Evolutionary conservation across 2,888 invertebrate genomes (phyloP).

Genomic region (Micoletzkya japonica): DNA sequence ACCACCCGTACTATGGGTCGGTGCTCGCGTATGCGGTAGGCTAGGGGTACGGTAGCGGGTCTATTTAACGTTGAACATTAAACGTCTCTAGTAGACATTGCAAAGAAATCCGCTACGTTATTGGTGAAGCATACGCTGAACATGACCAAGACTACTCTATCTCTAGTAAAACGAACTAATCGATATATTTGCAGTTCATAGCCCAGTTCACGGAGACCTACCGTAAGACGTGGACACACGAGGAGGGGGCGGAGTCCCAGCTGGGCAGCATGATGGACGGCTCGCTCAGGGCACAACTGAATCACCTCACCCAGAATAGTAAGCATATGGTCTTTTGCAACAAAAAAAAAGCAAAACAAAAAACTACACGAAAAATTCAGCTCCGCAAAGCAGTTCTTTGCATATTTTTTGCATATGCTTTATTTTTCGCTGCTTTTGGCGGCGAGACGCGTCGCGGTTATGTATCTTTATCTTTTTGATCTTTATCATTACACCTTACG

Average conservation of each 20-base stretch:
- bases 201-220: conserved; percentile 2
- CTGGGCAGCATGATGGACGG: conserved; percentile 23
- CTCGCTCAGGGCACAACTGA: conserved; percentile 3
- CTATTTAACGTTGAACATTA: no score
- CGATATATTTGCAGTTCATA: conserved; percentile 2
- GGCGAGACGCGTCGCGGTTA: not conserved
- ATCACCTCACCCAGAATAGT: conserved; percentile 35
- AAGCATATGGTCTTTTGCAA: conserved; percentile 6
- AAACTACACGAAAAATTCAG: no score
- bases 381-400: no score
- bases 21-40: no score
- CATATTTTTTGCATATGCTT: no score
- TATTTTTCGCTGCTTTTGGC: no score
- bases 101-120: no score
- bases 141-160: no score
- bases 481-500: not conserved
- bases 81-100: no score
- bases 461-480: not conserved
- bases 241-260: not conserved
- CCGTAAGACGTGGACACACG: not conserved
- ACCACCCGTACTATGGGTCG: no score
- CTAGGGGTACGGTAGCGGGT: no score
- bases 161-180: not conserved
- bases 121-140: no score
- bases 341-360: conserved; percentile 2